Base-by-base conservation (phyloP, 2,888 invertebrate genomes). In the Parnassius glacialis region DNA sequence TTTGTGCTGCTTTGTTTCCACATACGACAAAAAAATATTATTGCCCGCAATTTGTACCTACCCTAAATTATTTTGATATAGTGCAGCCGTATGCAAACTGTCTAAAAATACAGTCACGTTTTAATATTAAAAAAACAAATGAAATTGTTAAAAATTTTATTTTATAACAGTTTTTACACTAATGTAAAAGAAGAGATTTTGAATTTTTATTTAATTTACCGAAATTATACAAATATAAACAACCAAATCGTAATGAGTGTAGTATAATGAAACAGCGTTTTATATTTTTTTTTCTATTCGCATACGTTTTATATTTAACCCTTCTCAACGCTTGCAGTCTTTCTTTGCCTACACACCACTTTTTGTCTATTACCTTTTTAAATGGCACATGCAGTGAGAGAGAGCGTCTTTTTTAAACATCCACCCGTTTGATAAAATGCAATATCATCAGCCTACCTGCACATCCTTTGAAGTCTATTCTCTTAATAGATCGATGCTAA, bases 361-460 rank as follows among this genome's bases (percentile, higher is more conserved):
- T 89, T 90, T 88, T 88, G 83, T 83, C 70, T 71, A 71, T 74
- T 74, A 79, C 73, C 84, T 85, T 90, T 87, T 87, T 87, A 90
- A 91, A 91, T 91, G 90, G 91, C 91, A 90, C 89, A 90, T 90
- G 89, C 85, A 89, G 85, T 84, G 84, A 83, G 85, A n/a, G 48
- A 86, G 81, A 81, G 78, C 75, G 72, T 64, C 81, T 83, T 88
- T 89, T 88, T 87, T 80, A 71, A 68, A 68, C 72, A 73, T 74
- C 76, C 69, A 79, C 78, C 78, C 80, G 78, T 83, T 76, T 77
- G 79, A 81, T 86, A 89, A 89, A 90, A 90, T 75, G 89, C 90
- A 88, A 83, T 86, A 87, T 91, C 91, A 90, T 85, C 84, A 82
- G 77, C 68, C 80, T 90, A 90, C 90, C 90, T 90, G 90, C 79